A percentile compares a stretch with the other conserved stretches of the same genome.
Conservation (phyloP, 2,888 invertebrate genomes). For the Noctua janthe region DNA sequence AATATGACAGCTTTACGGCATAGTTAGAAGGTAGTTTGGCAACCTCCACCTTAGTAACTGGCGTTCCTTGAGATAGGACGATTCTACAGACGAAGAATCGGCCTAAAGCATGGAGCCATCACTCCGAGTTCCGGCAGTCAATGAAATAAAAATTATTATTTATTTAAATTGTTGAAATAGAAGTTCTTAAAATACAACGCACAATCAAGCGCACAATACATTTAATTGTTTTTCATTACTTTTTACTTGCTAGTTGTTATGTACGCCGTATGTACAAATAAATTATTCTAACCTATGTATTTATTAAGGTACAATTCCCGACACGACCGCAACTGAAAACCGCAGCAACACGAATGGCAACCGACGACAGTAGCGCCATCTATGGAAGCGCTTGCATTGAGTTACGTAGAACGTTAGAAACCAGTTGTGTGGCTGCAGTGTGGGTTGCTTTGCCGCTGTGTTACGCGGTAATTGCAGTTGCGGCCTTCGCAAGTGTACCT, state of each 20-base stretch:
- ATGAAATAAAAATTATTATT: not conserved
- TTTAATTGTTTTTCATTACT: not conserved
- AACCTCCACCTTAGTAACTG: not conserved
- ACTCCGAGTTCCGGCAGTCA: not conserved
- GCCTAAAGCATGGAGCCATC: not conserved
- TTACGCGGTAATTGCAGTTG: not conserved
- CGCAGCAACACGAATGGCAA: not conserved
- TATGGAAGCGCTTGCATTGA: not conserved
- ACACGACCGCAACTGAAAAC: not conserved
- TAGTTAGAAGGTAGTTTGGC: not conserved
- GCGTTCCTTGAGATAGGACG: not conserved
- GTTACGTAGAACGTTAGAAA: not conserved
- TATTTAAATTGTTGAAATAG: not conserved
- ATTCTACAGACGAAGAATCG: not conserved
- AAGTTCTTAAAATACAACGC: not conserved
- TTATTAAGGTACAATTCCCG: not conserved
- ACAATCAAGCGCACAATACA: constrained; percentile 21
- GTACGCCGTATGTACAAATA: not conserved
- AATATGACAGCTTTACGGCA: not conserved
- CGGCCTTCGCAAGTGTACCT: not conserved
- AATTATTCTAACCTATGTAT: not conserved
- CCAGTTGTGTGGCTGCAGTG: not conserved
- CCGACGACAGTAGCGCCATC: not conserved
- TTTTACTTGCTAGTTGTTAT: not conserved
- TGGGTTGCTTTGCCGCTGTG: not conserved